Evolutionary conservation across 2,113 vertebrate species (phyloP), one percentile per base, ranked within the genome.

Genomic region (Neodon shergylaensis): DNA sequence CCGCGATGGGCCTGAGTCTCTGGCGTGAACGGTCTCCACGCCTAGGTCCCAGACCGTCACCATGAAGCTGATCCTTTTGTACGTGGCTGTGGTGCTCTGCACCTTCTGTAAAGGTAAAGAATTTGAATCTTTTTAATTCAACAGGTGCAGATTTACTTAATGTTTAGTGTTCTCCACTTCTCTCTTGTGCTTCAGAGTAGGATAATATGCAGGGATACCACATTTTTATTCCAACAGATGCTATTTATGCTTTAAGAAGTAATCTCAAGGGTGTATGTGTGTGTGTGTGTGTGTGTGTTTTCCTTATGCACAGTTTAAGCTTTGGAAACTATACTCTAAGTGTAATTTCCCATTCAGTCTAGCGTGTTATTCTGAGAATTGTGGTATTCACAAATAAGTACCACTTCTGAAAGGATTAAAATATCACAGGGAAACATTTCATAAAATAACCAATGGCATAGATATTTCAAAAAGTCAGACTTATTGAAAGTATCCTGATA

Each of bases 21-120:
- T 83, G 95, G 28, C 8, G 96, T 97, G 97, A 88, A 66, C 42
- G 7, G 12, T 93, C 17, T 77, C 88, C 16, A 33, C 39, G 65
- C 85, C 82, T 97, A 97, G 96, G 81, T 89, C 85, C 84, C 96
- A 93, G 33, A 47, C 82, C 88, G 24, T 21, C 78, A 96, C n/a
- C 87, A 98, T 97, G 97, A 97, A 97, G 49, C 76, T 90, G 36
- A 52, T 81, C 22, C 63, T 94, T 77, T 89, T 96, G 79, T 70
- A 5, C 78, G 52, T 54, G 47, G 52, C 66, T 68, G 70, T 90
- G 93, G 58, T 21, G 12, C 85, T 97, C 89, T 97, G 92, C 2
- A 5, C 78, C 88, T 73, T 94, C 86, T 92, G 88, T 81, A 88
- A 94, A 97, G 96, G 97, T 98, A 97, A 97, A 92, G 73, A 68